These are phyloP conservation scores for Stictonetta naevosa DNA, from an alignment of 2,113 vertebrate species.

Conservation along the genomic window DNA sequence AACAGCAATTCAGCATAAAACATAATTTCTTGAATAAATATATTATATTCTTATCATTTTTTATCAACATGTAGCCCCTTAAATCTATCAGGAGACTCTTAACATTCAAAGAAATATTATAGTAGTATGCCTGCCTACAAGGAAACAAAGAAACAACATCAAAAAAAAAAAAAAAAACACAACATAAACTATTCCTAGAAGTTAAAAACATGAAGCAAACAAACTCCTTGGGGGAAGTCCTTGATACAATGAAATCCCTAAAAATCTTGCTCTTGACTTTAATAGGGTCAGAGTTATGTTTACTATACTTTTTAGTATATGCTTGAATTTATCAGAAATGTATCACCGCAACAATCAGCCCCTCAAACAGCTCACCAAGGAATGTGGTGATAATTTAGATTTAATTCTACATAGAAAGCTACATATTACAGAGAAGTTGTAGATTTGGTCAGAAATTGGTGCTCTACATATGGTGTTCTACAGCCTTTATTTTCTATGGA, in stretches of 20 bases:
- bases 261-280: neutral
- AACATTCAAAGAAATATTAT: neutral
- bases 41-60: neutral
- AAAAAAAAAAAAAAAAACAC: neutral
- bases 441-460: neutral
- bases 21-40: neutral
- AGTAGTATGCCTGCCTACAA: neutral
- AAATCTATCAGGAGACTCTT: neutral
- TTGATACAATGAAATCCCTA: neutral
- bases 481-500: neutral
- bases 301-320: neutral
- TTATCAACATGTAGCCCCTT: neutral
- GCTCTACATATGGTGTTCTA: neutral
- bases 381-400: neutral
- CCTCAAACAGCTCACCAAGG: neutral
- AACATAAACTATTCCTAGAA: neutral
- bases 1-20: neutral
- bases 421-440: neutral
- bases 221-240: neutral
- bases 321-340: neutral
- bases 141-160: neutral
- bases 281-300: neutral
- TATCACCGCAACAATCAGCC: neutral
- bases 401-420: neutral
- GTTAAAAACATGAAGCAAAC: neutral